Percentiles rank a stretch among this genome's conserved stretches.
Conservation (phyloP, 2,888 invertebrate species). For the Chironomus riparius region DNA sequence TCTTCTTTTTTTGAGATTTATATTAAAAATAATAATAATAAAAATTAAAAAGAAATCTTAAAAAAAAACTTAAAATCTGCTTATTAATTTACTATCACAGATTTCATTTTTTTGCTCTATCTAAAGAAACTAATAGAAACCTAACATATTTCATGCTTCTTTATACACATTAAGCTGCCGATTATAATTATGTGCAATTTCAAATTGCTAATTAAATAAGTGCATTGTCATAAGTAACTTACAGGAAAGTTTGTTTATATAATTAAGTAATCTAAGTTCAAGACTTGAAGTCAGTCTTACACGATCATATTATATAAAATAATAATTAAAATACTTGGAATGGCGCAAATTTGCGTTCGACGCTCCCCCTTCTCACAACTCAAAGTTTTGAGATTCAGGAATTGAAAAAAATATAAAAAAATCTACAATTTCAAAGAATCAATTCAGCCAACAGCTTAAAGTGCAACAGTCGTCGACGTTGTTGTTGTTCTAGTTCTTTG, state of each 20-base stretch:
- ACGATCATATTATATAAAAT: no score
- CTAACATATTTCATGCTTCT: background rate
- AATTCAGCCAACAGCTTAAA: no score
- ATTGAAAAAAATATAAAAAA: no score
- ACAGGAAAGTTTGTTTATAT: background rate
- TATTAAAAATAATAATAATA: background rate
- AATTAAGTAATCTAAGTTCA: background rate
- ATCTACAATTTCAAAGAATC: no score
- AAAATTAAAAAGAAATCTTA: no score
- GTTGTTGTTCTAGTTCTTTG: background rate
- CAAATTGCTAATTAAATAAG: conserved; percentile 9
- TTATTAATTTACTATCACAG: conserved; percentile 23
- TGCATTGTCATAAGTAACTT: background rate
- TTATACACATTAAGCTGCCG: conserved; percentile 6
- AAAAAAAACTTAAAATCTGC: background rate
- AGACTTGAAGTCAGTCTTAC: conserved; percentile 10
- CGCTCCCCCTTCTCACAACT: background rate
- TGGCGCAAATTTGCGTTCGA: background rate
- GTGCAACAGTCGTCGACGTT: background rate
- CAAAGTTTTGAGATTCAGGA: background rate
- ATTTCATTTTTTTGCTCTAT: background rate
- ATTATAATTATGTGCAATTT: conserved; percentile 1
- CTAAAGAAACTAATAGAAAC: background rate
- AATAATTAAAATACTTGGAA: background rate
- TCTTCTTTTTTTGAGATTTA: background rate